Conservation (phyloP, 2,888 invertebrate species). For the Saturnia pavonia region DNA sequence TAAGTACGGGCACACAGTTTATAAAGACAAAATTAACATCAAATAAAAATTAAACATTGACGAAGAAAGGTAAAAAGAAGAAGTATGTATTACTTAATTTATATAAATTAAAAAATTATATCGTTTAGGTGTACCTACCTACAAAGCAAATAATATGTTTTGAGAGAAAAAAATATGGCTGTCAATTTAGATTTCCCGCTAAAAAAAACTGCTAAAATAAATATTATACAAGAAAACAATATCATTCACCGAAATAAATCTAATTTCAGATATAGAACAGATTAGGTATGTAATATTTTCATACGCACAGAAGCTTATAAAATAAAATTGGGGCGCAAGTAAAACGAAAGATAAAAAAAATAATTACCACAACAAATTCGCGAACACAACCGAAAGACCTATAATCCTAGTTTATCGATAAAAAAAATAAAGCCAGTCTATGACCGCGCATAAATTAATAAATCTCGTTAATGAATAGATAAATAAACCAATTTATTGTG, state of each 20-base stretch:
- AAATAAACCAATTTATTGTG: slow-evolving; percentile 36
- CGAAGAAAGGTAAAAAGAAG: no score
- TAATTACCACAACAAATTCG: slow-evolving; percentile 18
- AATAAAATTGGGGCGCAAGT: not conserved
- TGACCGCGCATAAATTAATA: slow-evolving; percentile 70
- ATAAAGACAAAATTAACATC: no score
- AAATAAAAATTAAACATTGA: no score
- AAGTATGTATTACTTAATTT: no score
- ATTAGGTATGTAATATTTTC: not conserved
- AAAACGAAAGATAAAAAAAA: not conserved
- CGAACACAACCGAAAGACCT: slow-evolving; percentile 16
- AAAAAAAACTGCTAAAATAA: not conserved
- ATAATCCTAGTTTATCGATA: slow-evolving; percentile 30
- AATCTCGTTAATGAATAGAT: slow-evolving; percentile 44
- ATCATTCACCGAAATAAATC: not conserved
- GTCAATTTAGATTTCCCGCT: not conserved
- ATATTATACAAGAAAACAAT: not conserved
- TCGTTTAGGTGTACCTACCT: no score
- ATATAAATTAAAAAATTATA: no score
- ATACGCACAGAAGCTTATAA: slow-evolving; percentile 4
- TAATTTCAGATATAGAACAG: not conserved
- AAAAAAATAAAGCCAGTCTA: slow-evolving; percentile 52
- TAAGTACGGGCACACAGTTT: no score
- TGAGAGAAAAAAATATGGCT: no score
- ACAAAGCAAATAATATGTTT: no score